Evolutionary conservation across 2,888 invertebrate species (phyloP), one percentile per base, ranked within the genome.

Genomic region (Caenorhabditis wallacei): DNA sequence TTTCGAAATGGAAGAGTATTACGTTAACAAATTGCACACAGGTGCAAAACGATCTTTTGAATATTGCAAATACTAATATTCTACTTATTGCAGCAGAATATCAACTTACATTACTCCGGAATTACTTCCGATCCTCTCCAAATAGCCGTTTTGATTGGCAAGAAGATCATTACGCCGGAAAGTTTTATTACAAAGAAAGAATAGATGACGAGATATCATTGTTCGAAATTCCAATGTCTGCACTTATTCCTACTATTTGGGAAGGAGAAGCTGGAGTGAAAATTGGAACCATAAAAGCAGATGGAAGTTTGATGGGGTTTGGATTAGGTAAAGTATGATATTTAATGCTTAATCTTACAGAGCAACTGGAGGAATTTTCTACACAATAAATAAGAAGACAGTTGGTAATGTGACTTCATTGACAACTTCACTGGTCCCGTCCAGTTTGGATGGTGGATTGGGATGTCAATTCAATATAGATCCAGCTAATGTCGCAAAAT

Each of bases 141-240:
- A 61, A 22, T 13, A 63, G 30, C n/a, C 69, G 79, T 0, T 79
- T 43, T 24, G 70, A 79, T 5, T 79, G 79, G 79, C 53, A 64
- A 2, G 79, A 79, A 56, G 79, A 79, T 56, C 71, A 56, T 1
- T 80, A 80, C 30, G 8, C 66, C 7, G 35, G 53, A 57, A 80
- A 74, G 48, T 68, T 80, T 51, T 80, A 80, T 40, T 80, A 80
- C 48, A 74, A 75, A 56, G 74, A 74, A 16, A 75, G 35, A 35
- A 48, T 74, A 1, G 80, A 63, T 30, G 35, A 64, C 40, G 48
- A 80, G 20, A 57, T 69, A 11, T 11, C 13, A 8, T 1, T 75
- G 2, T 80, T 69, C 18, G 66, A 74, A 48, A 46, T 80, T 2
- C 80, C 80, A 8, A 75, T 80, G 66, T 7, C 20, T 11, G 18